phyloP scores from a whole-genome alignment of 2,888 invertebrate genomes.

The Himalopsyche tibetana region DNA sequence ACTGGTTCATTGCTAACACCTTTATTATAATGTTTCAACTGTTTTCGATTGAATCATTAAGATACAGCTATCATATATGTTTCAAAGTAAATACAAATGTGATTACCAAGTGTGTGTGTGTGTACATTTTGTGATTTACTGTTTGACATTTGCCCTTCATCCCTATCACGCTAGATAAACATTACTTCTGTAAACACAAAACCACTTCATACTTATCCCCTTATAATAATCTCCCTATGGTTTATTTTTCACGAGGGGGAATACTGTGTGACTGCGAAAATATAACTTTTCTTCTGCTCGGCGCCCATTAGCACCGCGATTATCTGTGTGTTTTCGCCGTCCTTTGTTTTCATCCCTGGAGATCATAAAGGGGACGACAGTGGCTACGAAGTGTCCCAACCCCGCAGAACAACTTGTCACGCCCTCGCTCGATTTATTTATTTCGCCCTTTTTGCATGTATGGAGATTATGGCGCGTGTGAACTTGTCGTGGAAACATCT shows the following conservation, averaged over 20 bases:
- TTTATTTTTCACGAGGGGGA: neutral
- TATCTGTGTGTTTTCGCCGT: conserved; percentile 31
- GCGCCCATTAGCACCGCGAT: conserved; percentile 10
- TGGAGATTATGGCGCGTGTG: neutral
- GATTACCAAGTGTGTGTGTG: too few relatives aligned
- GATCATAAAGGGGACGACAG: conserved; percentile 21
- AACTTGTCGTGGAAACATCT: neutral
- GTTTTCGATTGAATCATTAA: too few relatives aligned
- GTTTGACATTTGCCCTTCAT: too few relatives aligned
- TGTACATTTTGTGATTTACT: too few relatives aligned
- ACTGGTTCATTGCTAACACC: too few relatives aligned
- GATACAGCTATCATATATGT: too few relatives aligned
- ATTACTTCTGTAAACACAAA: neutral
- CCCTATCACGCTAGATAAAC: too few relatives aligned
- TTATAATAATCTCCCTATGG: neutral
- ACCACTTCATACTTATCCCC: conserved; percentile 19
- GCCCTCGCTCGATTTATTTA: conserved; percentile 22
- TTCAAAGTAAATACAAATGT: too few relatives aligned
- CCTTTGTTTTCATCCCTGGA: conserved; percentile 13
- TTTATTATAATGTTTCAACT: too few relatives aligned
- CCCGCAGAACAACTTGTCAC: neutral
- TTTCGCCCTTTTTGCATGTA: neutral
- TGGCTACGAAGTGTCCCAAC: conserved; percentile 25
- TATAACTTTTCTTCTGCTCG: conserved; percentile 32
- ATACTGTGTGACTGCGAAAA: neutral